Base-by-base conservation (phyloP, 2,888 invertebrate genomes). In the Scaptomyza reducta region DNA sequence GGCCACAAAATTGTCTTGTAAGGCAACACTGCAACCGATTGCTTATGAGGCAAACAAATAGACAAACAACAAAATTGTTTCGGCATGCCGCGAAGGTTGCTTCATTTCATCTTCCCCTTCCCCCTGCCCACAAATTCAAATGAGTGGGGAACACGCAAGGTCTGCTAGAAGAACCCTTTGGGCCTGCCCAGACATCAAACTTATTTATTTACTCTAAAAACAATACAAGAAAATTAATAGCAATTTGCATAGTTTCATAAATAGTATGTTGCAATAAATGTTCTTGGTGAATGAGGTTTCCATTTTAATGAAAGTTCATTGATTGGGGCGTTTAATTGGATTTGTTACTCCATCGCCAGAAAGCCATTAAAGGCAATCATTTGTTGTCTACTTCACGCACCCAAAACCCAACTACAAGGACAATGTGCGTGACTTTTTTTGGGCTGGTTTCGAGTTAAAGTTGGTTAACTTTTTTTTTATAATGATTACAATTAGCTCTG, bases 151-250 rank as follows among this genome's bases (percentile, higher is more conserved):
- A 70, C 84, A 85, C 87, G 84, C 84, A 81, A 85, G 69, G 70
- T 55, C 59, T 49, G 51, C 33, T 38, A 50, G n/a, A 41, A 10
- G 27, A 22, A 22, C 22, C 27, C 45, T 18, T 0, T 10, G 5
- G 31, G 49, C 18, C 49, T 22, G 58, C 47, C 49, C 64, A 76
- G 79, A 77, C 79, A 78, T 80, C 79, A 80, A 74, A 77, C 79
- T 83, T 84, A 84, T 84, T 86, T 85, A 81, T 81, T 87, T 85
- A 84, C 84, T 84, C 87, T 85, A 85, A 85, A 85, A 85, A 85
- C 84, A 81, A 85, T 85, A 84, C 84, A 72, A 75, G 84, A 77
- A 81, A 85, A 85, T 85, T 85, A 85, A 87, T 87, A 74, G 87
- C 84, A 85, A 85, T 85, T 85, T 87, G 84, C 71, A 79, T 81